Evolutionary conservation across 2,888 invertebrate genomes (phyloP).

Genomic region (Tenodera sinensis): DNA sequence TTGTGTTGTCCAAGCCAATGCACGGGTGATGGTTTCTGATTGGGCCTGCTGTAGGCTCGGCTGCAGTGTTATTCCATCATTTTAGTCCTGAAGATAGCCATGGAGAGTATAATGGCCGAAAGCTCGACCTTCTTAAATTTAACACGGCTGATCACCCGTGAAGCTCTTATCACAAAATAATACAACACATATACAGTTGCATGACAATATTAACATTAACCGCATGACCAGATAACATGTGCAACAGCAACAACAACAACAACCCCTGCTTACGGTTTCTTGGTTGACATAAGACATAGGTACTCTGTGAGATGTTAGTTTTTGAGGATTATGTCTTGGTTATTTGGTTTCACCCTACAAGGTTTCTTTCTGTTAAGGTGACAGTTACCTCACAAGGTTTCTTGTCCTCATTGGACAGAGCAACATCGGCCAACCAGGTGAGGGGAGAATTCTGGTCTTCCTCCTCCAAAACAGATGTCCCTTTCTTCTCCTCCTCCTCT

Average conservation of each 20-base stretch:
- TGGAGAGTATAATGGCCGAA: too few relatives aligned
- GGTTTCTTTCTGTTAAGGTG: background rate
- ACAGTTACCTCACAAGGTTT: slow-evolving; percentile 15
- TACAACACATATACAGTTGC: background rate
- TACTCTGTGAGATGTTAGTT: background rate
- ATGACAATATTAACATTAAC: background rate
- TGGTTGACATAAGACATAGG: background rate
- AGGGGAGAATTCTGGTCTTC: slow-evolving; percentile 59
- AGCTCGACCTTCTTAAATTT: too few relatives aligned
- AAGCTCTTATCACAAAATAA: too few relatives aligned
- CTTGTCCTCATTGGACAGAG: slow-evolving; percentile 54
- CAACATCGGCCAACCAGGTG: slow-evolving; percentile 65
- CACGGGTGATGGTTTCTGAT: too few relatives aligned
- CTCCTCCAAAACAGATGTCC: slow-evolving; percentile 46
- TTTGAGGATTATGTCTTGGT: background rate
- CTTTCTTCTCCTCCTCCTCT: slow-evolving; percentile 34
- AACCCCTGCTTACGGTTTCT: background rate
- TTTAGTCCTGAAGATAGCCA: too few relatives aligned
- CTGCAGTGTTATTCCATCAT: too few relatives aligned
- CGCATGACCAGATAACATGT: background rate
- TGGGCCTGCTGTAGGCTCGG: too few relatives aligned
- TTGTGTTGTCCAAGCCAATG: too few relatives aligned
- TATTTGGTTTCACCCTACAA: slow-evolving; percentile 3
- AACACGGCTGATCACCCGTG: too few relatives aligned
- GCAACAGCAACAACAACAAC: background rate